Conservation (phyloP, 2,797 vertebrate genomes). For the Chaetodon trifasciatus region DNA sequence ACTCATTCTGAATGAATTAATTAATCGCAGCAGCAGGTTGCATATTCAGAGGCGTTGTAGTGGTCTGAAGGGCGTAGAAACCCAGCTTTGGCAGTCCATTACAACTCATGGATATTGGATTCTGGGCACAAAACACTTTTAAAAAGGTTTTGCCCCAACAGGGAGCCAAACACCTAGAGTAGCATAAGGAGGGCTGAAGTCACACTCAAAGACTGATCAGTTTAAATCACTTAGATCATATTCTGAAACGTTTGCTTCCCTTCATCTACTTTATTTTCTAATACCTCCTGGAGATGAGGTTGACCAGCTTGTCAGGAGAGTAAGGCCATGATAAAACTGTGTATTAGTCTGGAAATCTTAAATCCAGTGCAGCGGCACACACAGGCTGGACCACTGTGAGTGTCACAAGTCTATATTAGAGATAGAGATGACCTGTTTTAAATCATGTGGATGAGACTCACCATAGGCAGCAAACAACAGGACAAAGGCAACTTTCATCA, state of each 20-base stretch:
- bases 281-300: too few relatives aligned
- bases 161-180: too few relatives aligned
- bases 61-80: neutral
- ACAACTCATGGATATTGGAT: too few relatives aligned
- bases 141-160: too few relatives aligned
- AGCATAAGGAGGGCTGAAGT: neutral
- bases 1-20: too few relatives aligned
- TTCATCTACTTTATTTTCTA: neutral
- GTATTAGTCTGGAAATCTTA: too few relatives aligned
- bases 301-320: too few relatives aligned
- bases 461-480: conserved; percentile 43
- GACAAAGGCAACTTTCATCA: conserved; percentile 29
- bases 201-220: neutral
- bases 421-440: neutral
- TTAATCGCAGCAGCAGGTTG: neutral
- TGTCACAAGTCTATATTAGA: neutral
- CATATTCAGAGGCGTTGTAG: neutral
- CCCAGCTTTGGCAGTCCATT: neutral
- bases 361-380: too few relatives aligned
- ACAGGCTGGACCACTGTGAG: too few relatives aligned
- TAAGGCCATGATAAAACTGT: neutral
- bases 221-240: too few relatives aligned
- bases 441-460: conserved; percentile 30
- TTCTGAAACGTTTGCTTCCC: too few relatives aligned
- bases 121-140: too few relatives aligned